These are phyloP conservation scores for Diplolepis rosae DNA, from an alignment of 2,888 invertebrate species.

Conservation along the genomic window DNA sequence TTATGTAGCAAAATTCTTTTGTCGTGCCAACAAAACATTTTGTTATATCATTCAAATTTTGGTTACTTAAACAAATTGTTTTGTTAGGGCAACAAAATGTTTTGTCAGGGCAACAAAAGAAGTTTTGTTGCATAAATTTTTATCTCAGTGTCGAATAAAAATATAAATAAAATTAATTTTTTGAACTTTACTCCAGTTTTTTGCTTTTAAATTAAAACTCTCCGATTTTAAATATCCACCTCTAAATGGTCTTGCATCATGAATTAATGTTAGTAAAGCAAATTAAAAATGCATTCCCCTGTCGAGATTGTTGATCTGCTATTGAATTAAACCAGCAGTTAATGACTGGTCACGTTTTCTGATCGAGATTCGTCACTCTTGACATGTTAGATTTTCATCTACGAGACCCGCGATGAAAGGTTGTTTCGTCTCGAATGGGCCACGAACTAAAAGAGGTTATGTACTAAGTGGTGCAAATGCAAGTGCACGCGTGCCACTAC, in stretches of 20 bases:
- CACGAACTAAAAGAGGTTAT: background rate
- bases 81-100: too few relatives aligned
- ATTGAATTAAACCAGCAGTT: background rate
- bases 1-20: too few relatives aligned
- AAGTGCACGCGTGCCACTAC: constrained; percentile 32
- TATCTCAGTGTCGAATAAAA: too few relatives aligned
- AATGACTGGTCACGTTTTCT: background rate
- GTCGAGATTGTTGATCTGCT: background rate
- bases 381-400: constrained; percentile 13
- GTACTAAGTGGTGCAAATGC: background rate
- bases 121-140: too few relatives aligned
- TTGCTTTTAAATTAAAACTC: too few relatives aligned
- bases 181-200: too few relatives aligned
- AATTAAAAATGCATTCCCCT: background rate
- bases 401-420: constrained; percentile 38
- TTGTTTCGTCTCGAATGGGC: constrained; percentile 36
- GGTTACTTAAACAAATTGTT: too few relatives aligned
- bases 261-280: background rate
- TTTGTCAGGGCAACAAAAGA: too few relatives aligned
- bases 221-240: too few relatives aligned
- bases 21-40: too few relatives aligned
- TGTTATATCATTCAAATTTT: too few relatives aligned
- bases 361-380: constrained; percentile 3
- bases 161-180: too few relatives aligned
- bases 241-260: background rate